Evolutionary conservation across 2,888 invertebrate genomes (phyloP).

Genomic region (Pinctada fucata): DNA sequence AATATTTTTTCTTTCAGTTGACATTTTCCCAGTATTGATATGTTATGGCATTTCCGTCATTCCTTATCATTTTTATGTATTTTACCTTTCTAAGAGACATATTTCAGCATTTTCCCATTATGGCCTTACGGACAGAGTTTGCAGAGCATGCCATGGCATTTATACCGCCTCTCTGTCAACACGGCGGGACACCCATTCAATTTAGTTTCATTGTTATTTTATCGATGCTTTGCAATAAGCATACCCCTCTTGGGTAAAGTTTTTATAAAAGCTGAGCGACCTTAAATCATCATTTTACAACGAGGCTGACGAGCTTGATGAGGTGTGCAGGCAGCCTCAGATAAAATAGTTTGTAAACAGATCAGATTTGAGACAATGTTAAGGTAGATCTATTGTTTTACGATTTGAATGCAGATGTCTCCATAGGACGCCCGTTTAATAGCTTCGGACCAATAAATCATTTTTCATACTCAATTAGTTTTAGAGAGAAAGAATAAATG

Average conservation of each 20-base stretch:
- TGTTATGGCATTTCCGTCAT: too few species aligned
- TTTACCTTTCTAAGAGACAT: too few species aligned
- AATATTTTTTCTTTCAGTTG: too few species aligned
- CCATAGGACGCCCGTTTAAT: neutral
- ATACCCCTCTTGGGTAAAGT: neutral
- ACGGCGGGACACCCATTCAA: neutral
- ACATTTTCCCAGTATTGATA: too few species aligned
- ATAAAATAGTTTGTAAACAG: neutral
- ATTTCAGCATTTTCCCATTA: too few species aligned
- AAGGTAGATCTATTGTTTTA: neutral
- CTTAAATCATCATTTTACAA: neutral
- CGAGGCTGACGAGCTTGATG: neutral
- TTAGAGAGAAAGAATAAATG: neutral
- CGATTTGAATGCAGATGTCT: neutral
- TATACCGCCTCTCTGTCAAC: too few species aligned
- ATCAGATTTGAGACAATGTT: neutral
- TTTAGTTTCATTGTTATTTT: conserved; percentile 1
- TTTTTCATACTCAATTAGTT: neutral
- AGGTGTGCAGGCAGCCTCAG: neutral
- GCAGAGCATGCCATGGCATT: too few species aligned
- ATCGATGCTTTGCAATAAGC: neutral
- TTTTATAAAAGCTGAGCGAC: neutral
- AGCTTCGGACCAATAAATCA: neutral
- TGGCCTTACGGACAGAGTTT: too few species aligned
- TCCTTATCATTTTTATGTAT: too few species aligned